Evolutionary conservation across 2,888 invertebrate genomes (phyloP).

Genomic region (Bellardia pandia): DNA sequence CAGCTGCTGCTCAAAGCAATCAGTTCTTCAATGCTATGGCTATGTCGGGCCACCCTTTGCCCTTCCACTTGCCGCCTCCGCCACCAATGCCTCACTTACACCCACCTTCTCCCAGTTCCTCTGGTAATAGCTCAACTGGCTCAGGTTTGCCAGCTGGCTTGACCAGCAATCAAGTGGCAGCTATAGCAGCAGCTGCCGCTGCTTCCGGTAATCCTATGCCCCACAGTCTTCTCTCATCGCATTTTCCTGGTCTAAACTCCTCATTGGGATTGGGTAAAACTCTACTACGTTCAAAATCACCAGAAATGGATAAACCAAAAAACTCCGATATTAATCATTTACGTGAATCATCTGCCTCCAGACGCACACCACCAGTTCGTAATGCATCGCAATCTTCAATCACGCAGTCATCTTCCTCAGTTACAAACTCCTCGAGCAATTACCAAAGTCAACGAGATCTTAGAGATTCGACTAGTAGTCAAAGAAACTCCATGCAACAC

Average conservation of each 20-base stretch:
- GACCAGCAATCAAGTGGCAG: slow-evolving; percentile 87
- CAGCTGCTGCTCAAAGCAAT: slow-evolving; percentile 84
- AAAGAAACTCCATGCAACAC: slow-evolving; percentile 74
- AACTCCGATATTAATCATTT: slow-evolving; percentile 86
- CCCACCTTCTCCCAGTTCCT: slow-evolving; percentile 69
- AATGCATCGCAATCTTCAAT: slow-evolving; percentile 67
- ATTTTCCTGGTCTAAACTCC: slow-evolving; percentile 77
- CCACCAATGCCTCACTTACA: slow-evolving; percentile 86
- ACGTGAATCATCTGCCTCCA: slow-evolving; percentile 74
- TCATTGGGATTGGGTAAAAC: slow-evolving; percentile 75
- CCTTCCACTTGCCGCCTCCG: slow-evolving; percentile 88
- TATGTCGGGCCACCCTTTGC: slow-evolving; percentile 86
- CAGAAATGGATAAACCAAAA: slow-evolving; percentile 76
- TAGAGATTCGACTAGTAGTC: slow-evolving; percentile 68
- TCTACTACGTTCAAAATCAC: slow-evolving; percentile 76
- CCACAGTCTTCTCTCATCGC: slow-evolving; percentile 87
- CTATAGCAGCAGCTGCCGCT: slow-evolving; percentile 86
- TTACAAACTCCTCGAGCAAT: slow-evolving; percentile 74
- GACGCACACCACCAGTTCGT: slow-evolving; percentile 66
- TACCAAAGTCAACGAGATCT: slow-evolving; percentile 77
- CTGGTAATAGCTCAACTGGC: slow-evolving; percentile 69
- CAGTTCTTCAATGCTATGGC: slow-evolving; percentile 87
- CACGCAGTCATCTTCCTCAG: slow-evolving; percentile 65
- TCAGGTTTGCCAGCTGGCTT: slow-evolving; percentile 80
- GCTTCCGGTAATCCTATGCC: slow-evolving; percentile 87